phyloP scores from a whole-genome alignment of 1,140 invertebrate species.

The Meteorus sp. region DNA sequence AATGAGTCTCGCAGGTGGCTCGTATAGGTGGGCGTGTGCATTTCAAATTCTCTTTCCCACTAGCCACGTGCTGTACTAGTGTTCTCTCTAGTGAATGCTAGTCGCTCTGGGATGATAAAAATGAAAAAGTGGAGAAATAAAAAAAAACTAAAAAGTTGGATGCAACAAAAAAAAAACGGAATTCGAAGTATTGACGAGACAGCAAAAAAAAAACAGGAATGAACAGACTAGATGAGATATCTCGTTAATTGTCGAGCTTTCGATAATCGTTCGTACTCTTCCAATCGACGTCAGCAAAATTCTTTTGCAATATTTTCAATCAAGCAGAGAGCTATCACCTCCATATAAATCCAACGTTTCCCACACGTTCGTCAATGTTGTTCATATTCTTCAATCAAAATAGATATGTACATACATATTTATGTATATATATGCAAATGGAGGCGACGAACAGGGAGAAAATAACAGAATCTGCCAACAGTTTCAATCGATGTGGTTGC shows the following conservation, averaged over 20 bases:
- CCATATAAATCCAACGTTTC: neutral
- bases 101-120: neutral
- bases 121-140: neutral
- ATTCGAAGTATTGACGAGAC: neutral
- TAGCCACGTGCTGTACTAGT: conserved; percentile 10
- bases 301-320: conserved; percentile 16
- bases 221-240: conserved; percentile 12
- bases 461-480: too few species aligned
- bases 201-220: neutral
- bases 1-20: conserved; percentile 26
- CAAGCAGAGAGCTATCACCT: neutral
- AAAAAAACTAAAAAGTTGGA: neutral
- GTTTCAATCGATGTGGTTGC: too few species aligned
- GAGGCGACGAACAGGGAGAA: too few species aligned
- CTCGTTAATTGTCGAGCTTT: conserved; percentile 18
- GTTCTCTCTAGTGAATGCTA: neutral
- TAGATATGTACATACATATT: too few species aligned
- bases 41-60: conserved; percentile 14
- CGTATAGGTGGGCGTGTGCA: conserved; percentile 24
- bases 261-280: conserved; percentile 19
- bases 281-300: conserved; percentile 22
- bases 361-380: neutral
- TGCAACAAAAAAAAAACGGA: neutral
- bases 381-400: neutral
- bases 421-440: too few species aligned